Evolutionary conservation across 2,888 invertebrate genomes (phyloP).

Genomic region (Spisula subtruncata): DNA sequence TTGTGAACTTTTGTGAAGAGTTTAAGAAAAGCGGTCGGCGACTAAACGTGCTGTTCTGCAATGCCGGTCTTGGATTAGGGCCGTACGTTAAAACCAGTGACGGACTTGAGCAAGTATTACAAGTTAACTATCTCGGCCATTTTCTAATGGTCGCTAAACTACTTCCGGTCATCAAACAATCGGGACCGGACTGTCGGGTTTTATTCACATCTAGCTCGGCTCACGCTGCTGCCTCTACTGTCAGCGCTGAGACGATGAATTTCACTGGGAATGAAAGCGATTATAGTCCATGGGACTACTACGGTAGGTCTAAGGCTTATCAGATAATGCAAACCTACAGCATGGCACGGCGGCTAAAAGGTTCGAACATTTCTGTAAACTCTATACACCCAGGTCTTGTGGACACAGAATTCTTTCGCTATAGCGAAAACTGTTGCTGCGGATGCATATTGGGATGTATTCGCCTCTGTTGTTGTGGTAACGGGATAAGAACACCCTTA

Average conservation of each 20-base stretch:
- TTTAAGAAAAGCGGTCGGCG: conserved; percentile 58
- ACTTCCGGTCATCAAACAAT: conserved; percentile 71
- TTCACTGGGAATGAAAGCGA: conserved; percentile 60
- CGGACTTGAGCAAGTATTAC: conserved; percentile 70
- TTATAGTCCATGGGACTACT: conserved; percentile 65
- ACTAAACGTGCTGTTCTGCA: conserved; percentile 64
- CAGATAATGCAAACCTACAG: conserved; percentile 73
- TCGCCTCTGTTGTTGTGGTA: not conserved
- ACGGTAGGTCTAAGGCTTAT: conserved; percentile 75
- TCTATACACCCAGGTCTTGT: conserved; percentile 75
- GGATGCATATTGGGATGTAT: not conserved
- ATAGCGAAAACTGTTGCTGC: not conserved
- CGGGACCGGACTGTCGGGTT: conserved; percentile 76
- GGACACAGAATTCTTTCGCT: conserved; percentile 58
- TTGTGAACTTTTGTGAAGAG: conserved; percentile 56
- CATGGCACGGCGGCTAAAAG: conserved; percentile 65
- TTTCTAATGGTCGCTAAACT: conserved; percentile 75
- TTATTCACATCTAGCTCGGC: conserved; percentile 74
- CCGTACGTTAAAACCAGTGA: conserved; percentile 67
- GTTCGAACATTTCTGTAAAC: conserved; percentile 68
- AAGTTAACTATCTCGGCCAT: conserved; percentile 79
- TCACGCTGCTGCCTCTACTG: conserved; percentile 47
- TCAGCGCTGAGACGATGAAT: conserved; percentile 71
- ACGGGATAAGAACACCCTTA: conserved; percentile 3
- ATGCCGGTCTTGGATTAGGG: conserved; percentile 55